A percentile compares a stretch with the other conserved stretches of the same genome.
Evolutionary conservation across 2,797 vertebrate species (phyloP).

Genomic region (Odontamblyopus rebecca): DNA sequence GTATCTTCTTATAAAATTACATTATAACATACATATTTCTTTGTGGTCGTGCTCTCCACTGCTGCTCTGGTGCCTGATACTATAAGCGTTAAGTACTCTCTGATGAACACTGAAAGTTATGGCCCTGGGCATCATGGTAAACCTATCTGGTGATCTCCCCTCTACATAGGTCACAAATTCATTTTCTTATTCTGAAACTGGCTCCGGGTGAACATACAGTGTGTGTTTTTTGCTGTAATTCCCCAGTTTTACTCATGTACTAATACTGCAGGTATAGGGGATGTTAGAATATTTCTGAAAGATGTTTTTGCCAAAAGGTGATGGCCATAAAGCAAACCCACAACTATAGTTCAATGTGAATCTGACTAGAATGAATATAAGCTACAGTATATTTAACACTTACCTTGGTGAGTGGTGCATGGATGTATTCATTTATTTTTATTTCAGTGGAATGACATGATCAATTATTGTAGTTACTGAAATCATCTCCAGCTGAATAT

Average conservation of each 20-base stretch:
- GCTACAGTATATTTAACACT: no score
- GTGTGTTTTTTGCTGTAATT: not conserved
- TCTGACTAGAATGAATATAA: no score
- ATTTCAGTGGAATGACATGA: no score
- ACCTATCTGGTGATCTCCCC: conserved; percentile 18
- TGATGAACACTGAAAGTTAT: conserved; percentile 11
- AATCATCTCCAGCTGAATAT: not conserved
- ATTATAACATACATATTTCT: not conserved
- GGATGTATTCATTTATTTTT: not conserved
- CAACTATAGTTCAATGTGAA: not conserved
- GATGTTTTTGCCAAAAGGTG: no score
- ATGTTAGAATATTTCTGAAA: not conserved
- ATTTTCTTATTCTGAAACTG: not conserved
- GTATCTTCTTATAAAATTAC: not conserved
- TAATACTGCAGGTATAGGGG: not conserved
- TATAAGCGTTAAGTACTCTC: conserved; percentile 4
- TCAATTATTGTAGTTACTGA: no score
- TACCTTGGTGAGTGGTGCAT: not conserved
- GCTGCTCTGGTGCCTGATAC: not conserved
- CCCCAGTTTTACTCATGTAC: not conserved
- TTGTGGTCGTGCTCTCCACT: not conserved
- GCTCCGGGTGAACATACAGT: not conserved
- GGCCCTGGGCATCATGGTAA: conserved; percentile 6
- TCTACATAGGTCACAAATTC: conserved; percentile 14
- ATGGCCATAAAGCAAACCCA: no score